Percentiles rank a stretch among this genome's conserved stretches.
Conservation (phyloP, 2,888 invertebrate species). For the Leucoma salicis region DNA sequence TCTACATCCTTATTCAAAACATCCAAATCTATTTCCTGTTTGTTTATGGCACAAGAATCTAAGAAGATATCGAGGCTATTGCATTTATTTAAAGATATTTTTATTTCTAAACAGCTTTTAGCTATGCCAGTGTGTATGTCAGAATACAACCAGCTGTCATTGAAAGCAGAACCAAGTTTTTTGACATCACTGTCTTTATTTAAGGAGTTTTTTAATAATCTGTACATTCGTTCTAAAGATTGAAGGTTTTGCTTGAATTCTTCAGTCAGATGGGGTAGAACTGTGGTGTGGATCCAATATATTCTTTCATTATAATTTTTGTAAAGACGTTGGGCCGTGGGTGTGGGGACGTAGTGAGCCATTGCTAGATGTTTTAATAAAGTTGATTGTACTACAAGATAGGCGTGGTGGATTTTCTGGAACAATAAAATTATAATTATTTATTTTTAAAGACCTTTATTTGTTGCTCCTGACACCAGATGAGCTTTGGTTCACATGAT, state of each 20-base stretch:
- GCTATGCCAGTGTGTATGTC: constrained; percentile 70
- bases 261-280: constrained; percentile 49
- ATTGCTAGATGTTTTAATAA: constrained; percentile 67
- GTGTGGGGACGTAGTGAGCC: constrained; percentile 54
- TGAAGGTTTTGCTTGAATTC: constrained; percentile 58
- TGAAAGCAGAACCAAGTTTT: constrained; percentile 52
- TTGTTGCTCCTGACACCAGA: too few relatives aligned
- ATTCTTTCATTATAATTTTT: constrained; percentile 71
- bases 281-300: constrained; percentile 63
- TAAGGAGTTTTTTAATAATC: constrained; percentile 64
- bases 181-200: constrained; percentile 45
- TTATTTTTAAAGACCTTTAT: neutral
- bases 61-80: constrained; percentile 66
- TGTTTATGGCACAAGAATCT: constrained; percentile 66
- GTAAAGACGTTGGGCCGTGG: constrained; percentile 45
- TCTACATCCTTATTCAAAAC: constrained; percentile 66
- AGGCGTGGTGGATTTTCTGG: constrained; percentile 77
- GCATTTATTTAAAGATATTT: constrained; percentile 60
- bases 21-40: constrained; percentile 58
- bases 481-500: too few relatives aligned
- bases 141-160: constrained; percentile 66
- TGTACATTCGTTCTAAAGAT: constrained; percentile 64
- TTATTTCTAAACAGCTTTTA: constrained; percentile 60
- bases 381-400: constrained; percentile 71
- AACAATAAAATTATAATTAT: constrained; percentile 17